Evolutionary conservation across 2,113 vertebrate species (phyloP).

Genomic region (Forbesichthys papilliferus): DNA sequence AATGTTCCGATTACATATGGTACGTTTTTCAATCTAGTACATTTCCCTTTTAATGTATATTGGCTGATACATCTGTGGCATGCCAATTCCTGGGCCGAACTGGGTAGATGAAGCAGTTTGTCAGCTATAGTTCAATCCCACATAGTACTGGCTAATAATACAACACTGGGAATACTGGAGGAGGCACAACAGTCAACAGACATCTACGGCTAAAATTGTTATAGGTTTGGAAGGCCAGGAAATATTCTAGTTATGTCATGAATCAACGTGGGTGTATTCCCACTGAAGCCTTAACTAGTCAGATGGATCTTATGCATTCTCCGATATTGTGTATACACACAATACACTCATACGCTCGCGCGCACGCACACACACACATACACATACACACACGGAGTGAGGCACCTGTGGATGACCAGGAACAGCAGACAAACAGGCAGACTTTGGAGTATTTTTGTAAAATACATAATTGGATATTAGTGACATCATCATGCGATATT

Average conservation of each 20-base stretch:
- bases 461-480: conserved; percentile 74
- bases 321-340: conserved; percentile 10
- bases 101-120: conserved; percentile 25
- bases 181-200: conserved; percentile 65
- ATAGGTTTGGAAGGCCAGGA: conserved; percentile 52
- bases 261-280: conserved; percentile 34
- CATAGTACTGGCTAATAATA: conserved; percentile 44
- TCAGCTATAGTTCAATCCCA: conserved; percentile 24
- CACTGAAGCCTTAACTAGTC: conserved; percentile 29
- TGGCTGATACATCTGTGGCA: conserved; percentile 38
- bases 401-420: conserved; percentile 75
- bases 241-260: conserved; percentile 40
- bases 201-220: conserved; percentile 55
- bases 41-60: conserved; percentile 35
- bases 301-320: conserved; percentile 16
- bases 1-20: conserved; percentile 48
- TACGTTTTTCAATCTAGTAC: conserved; percentile 51
- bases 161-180: conserved; percentile 51
- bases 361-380: conserved; percentile 12
- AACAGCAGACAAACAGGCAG: conserved; percentile 71
- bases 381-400: conserved; percentile 65
- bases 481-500: conserved; percentile 80
- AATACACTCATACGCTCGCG: background rate
- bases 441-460: conserved; percentile 74
- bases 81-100: conserved; percentile 16